Conservation (phyloP, 2,888 invertebrate species). For the Bombylius major region DNA sequence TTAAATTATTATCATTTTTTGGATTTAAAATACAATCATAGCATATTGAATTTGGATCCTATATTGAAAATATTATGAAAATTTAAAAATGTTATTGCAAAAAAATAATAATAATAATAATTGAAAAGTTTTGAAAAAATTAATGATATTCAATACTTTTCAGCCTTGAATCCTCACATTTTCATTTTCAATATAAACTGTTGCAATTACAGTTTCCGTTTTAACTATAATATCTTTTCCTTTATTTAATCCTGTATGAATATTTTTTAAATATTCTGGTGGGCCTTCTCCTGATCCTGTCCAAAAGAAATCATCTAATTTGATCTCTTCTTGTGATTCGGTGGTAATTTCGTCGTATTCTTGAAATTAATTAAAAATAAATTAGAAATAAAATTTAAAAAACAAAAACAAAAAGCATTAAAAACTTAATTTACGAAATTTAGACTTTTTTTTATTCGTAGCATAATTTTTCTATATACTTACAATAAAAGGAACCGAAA, state of each 20-base stretch:
- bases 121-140: too few relatives aligned
- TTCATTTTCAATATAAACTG: conserved; percentile 49
- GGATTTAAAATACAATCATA: conserved; percentile 21
- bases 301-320: conserved; percentile 78
- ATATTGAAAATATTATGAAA: not conserved
- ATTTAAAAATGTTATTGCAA: not conserved
- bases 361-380: not conserved
- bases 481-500: too few relatives aligned
- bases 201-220: conserved; percentile 56
- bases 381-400: too few relatives aligned
- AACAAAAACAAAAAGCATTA: too few relatives aligned
- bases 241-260: conserved; percentile 42
- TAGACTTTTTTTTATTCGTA: too few relatives aligned
- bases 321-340: conserved; percentile 27
- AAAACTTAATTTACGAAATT: too few relatives aligned
- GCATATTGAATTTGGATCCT: conserved; percentile 23
- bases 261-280: conserved; percentile 37
- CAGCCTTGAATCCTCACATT: conserved; percentile 22
- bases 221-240: conserved; percentile 44
- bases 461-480: too few relatives aligned
- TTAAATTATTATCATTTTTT: conserved; percentile 27
- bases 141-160: too few relatives aligned
- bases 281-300: conserved; percentile 76
- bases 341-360: not conserved
- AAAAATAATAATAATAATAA: too few relatives aligned